Base-by-base conservation (phyloP, 2,888 invertebrate species). In the Auanema sp. region DNA sequence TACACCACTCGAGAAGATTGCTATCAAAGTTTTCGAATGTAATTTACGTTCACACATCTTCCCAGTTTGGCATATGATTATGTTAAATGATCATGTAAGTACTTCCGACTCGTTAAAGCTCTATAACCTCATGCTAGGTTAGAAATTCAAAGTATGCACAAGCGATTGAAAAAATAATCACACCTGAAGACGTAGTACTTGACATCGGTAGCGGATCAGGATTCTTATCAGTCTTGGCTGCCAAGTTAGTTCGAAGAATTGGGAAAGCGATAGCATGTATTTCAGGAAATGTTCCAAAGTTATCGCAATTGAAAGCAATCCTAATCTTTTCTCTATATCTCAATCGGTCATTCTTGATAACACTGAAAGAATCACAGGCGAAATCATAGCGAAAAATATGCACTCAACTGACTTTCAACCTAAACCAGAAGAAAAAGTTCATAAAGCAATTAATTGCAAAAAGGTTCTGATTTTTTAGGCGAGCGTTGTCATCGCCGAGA, bases 171-270 rank as follows among this genome's bases (percentile, higher is more conserved):
- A 21, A n/a, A 18, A 59, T 41, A n/a, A 68, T 68, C 51, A 63
- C 58, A 24, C 62, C 55, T n/a, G 52, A 52, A 21, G 64, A 43
- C 18, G 49, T 66, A 4, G 68, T 73, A 4, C 61, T 70, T 24
- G 74, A 74, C 43, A 72, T 74, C 49, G 74, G 74, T 11, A 57
- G 65, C 11, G 74, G 74, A 24, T 67, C 71, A 4, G 74, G 71
- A 50, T 41, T 74, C 2, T 53, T 74, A 1, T 68, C 71, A 2
- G 60, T 65, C 14, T 23, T 68, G 10, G 71, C 71, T 14, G 65
- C 65, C 14, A 64, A 58, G 70, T 68, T 12, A 33, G 65, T 63
- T 58, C 21, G 1, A 55, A 3, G 33, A 33, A 33, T 5, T 33
- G 33, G 33, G 33, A 33, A 33, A 33, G 33, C 33, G 33, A 33